Evolutionary conservation across 2,113 vertebrate genomes (phyloP).

Genomic region (Pholis gunnellus): DNA sequence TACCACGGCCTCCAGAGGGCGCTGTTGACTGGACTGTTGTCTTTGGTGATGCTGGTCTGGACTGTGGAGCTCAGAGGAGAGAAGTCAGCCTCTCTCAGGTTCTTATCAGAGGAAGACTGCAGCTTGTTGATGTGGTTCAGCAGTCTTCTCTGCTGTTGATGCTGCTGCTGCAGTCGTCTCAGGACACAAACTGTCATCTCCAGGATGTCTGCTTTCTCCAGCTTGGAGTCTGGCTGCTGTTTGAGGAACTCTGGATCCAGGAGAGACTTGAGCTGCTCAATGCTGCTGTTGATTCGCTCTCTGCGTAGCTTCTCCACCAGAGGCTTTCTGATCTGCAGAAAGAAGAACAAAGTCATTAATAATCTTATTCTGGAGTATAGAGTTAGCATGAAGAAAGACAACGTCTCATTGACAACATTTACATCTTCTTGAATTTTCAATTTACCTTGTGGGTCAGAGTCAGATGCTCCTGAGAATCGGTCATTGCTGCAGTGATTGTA

Average conservation of each 20-base stretch:
- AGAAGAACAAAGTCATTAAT: constrained; percentile 42
- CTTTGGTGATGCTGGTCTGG: constrained; percentile 50
- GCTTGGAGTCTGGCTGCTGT: constrained; percentile 77
- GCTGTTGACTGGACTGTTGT: constrained; percentile 51
- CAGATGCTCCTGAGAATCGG: constrained; percentile 42
- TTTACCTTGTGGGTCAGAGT: constrained; percentile 62
- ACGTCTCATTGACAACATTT: not conserved
- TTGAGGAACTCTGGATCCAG: constrained; percentile 66
- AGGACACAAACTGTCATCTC: constrained; percentile 73
- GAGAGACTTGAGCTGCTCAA: constrained; percentile 62
- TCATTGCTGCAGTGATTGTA: constrained; percentile 65
- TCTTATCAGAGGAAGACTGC: constrained; percentile 42
- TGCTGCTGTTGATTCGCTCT: constrained; percentile 79
- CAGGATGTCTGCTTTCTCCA: constrained; percentile 80
- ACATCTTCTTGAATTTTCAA: constrained; percentile 4
- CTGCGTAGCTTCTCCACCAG: constrained; percentile 76
- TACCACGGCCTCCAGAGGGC: constrained; percentile 75
- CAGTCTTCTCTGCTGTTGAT: constrained; percentile 46
- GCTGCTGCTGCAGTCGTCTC: constrained; percentile 46
- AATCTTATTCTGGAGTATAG: not conserved
- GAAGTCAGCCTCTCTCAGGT: constrained; percentile 33
- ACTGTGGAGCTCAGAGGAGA: constrained; percentile 41
- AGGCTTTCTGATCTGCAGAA: constrained; percentile 69
- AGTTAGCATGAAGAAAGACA: not conserved
- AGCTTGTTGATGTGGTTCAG: constrained; percentile 55